phyloP scores from a whole-genome alignment of 2,888 invertebrate species.

The Eretmocerus hayati region DNA sequence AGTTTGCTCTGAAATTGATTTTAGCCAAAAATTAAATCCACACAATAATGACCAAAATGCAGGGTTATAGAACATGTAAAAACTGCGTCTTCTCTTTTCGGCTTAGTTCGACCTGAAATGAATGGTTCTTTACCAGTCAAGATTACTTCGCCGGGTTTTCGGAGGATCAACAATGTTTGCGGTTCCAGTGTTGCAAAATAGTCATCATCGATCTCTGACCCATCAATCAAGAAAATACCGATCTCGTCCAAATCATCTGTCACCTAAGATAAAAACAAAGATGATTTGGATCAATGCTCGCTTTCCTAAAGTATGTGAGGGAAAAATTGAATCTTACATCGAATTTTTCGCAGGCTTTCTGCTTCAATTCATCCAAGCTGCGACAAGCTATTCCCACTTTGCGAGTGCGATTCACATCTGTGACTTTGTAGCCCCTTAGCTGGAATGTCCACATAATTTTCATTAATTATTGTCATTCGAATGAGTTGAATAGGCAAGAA shows the following conservation, averaged over 20 bases:
- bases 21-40: no score
- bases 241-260: conserved; percentile 26
- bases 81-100: no score
- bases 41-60: no score
- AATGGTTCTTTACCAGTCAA: conserved; percentile 45
- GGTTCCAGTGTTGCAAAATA: conserved; percentile 68
- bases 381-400: conserved; percentile 67
- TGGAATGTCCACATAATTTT: conserved; percentile 22
- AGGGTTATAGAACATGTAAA: no score
- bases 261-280: conserved; percentile 25
- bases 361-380: conserved; percentile 58
- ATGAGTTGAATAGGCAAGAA: no score
- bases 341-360: conserved; percentile 63
- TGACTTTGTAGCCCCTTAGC: conserved; percentile 67
- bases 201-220: conserved; percentile 57
- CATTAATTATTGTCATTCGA: no score
- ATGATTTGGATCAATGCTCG: not conserved
- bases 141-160: conserved; percentile 41
- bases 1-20: no score
- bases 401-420: conserved; percentile 59
- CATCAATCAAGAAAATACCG: conserved; percentile 39
- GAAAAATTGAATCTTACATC: conserved; percentile 46
- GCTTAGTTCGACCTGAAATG: no score
- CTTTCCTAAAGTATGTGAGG: no score
- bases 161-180: conserved; percentile 66